A percentile compares a stretch with the other conserved stretches of the same genome.
Conservation (phyloP, 2,113 vertebrate species). For the Struthio camelus region DNA sequence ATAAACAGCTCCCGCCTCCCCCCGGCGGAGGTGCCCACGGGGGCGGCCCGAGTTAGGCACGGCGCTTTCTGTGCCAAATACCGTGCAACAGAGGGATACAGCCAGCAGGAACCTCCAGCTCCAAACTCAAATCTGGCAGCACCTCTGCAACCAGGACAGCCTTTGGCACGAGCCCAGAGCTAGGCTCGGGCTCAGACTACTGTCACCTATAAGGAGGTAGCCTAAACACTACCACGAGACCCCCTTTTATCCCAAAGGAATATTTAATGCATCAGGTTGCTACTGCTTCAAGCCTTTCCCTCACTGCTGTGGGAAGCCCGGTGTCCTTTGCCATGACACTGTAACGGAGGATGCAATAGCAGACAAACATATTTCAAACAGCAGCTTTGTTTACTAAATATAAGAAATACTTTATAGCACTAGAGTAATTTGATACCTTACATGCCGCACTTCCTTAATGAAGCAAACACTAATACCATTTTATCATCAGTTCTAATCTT, state of each 20-base stretch:
- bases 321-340: background rate
- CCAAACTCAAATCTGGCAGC: background rate
- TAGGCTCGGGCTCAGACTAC: fast-evolving
- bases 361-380: background rate
- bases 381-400: background rate
- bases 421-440: background rate
- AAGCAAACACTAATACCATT: background rate
- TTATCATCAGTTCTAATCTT: conserved; percentile 22
- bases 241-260: background rate
- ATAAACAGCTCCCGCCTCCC: background rate
- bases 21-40: fast-evolving
- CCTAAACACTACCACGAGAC: background rate
- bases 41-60: background rate
- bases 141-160: background rate
- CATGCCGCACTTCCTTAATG: background rate
- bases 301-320: background rate
- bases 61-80: background rate
- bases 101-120: background rate
- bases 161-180: background rate
- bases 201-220: background rate
- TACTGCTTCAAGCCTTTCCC: background rate
- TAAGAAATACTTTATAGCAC: background rate
- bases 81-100: background rate
- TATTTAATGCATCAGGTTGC: background rate
- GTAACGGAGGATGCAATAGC: background rate